Base-by-base conservation (phyloP, 2,113 vertebrate genomes). In the Pycnonotus jocosus region DNA sequence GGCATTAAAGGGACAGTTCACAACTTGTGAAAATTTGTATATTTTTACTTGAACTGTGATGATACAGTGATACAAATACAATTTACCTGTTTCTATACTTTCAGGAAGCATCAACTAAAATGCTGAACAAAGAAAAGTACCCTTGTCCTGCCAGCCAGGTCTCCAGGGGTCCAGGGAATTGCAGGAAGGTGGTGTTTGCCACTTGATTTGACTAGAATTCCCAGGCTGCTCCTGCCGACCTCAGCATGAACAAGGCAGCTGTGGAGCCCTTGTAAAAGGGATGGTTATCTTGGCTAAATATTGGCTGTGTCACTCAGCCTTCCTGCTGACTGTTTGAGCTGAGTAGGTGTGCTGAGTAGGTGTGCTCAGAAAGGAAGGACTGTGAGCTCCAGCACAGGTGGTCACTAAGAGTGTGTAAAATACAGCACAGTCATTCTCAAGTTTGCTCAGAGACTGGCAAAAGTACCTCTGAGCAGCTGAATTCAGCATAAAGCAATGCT, bases 251-350 rank as follows among this genome's bases (percentile, higher is more conserved):
- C 53, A 83, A 28, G 45, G 42, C 80, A 86, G 44, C 85, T 90
- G 47, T 62, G 85, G 45, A 78, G 37, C 56, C 80, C 50, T 83
- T 64, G 37, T 83, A 53, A 84, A 72, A 86, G n/a, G 53, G 27
- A 19, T 44, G 42, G 25, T 92, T 96, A 86, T 92, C 94, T 90
- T 73, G 68, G 37, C 83, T 95, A 96, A 95, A 96, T 93, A 92
- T 88, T 95, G 35, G 21, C 54, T 56, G 1, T 83, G 68, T 83
- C 42, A 78, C 60, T 88, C 37, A 48, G 45, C 58, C 48, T 64
- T 56, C 65, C 66, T 66, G 31, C 48, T 86, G 44, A 8, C 38
- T 73, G 50, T 45, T 77, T 48, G 70, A 7, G 58, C 35, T 58
- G 78, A 54, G 92, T 61, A 79, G 57, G 54, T 70, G 78, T 66